Conservation (phyloP, 2,113 vertebrate genomes). For the Phalacrocorax aristotelis region DNA sequence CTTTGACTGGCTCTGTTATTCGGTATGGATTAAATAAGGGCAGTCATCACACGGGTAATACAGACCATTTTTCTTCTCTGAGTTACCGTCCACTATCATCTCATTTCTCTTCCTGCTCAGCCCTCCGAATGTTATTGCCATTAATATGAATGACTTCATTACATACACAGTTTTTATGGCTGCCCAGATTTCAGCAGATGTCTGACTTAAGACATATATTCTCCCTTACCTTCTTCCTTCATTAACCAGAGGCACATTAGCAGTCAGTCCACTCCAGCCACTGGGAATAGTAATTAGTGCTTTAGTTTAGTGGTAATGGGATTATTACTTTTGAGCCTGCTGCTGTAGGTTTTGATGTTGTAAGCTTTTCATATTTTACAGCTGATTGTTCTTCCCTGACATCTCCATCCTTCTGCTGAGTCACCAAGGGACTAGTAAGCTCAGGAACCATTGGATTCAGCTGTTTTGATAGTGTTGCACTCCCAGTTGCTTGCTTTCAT, state of each 20-base stretch:
- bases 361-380: slow-evolving; percentile 63
- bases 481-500: background rate
- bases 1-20: background rate
- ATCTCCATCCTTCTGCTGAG: slow-evolving; percentile 51
- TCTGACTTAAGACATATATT: slow-evolving; percentile 44
- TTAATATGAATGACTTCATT: slow-evolving; percentile 63
- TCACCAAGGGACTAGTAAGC: background rate
- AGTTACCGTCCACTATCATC: background rate
- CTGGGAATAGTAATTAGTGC: slow-evolving; percentile 61
- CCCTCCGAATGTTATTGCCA: slow-evolving; percentile 5
- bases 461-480: background rate
- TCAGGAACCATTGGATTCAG: background rate
- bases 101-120: slow-evolving; percentile 24
- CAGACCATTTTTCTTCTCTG: slow-evolving; percentile 2
- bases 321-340: slow-evolving; percentile 62
- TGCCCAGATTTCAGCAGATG: slow-evolving; percentile 55
- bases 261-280: slow-evolving; percentile 52
- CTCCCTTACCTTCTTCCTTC: slow-evolving; percentile 59
- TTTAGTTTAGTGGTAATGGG: slow-evolving; percentile 64
- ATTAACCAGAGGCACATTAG: slow-evolving; percentile 62
- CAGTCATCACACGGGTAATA: background rate
- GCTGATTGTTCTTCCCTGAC: slow-evolving; percentile 62
- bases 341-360: slow-evolving; percentile 46
- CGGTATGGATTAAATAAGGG: background rate
- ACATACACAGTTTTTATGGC: slow-evolving; percentile 9